Base-by-base conservation (phyloP, 2,113 vertebrate genomes). In the Pica pica region DNA sequence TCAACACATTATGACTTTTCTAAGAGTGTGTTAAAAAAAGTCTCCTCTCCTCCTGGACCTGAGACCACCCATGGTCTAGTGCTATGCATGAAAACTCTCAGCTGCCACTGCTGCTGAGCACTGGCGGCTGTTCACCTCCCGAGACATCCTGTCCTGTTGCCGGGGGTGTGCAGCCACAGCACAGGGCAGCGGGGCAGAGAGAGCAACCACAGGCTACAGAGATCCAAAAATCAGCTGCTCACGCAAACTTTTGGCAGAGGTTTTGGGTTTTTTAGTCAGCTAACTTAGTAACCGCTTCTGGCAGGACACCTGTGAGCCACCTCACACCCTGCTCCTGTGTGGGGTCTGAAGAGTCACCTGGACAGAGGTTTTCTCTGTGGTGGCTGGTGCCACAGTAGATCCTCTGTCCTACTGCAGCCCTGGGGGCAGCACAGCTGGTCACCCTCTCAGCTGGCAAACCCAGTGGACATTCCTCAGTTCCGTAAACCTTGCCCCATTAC, bases 31-130 rank as follows among this genome's bases (percentile, higher is more conserved):
- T 41, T 74, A 15, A 16, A 59, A 60, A 86, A 27, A 7, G 7
- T 31, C 19, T 13, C 19, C 5, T 82, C 6, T 68, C 57, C 56
- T 77, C 37, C 50, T 9, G 5, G 10, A 41, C n/a, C 46, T 31
- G 41, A n/a, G 23, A 16, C 23, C 16, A 50, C 5, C 16, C 7
- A 6, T 13, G 19, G 30, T 11, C 28, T 15, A 11, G 49, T 9
- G 7, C 50, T 31, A 1, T 8, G 30, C 19, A 19, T 12, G 37
- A 31, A 69, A 74, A 28, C 42, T 11, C 16, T 28, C 42, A 4
- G 2, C 46, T 74, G 44, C 24, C 50, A 23, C 28, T 5, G 3
- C 14, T 15, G 17, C n/a, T 4, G 67, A 24, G 22, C 0, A 0
- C 57, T 16, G 68, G 41, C 41, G 75, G 53, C 76, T 37, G 13